Evolutionary conservation across 2,888 invertebrate genomes (phyloP).

Genomic region (Habroteleia sp.): DNA sequence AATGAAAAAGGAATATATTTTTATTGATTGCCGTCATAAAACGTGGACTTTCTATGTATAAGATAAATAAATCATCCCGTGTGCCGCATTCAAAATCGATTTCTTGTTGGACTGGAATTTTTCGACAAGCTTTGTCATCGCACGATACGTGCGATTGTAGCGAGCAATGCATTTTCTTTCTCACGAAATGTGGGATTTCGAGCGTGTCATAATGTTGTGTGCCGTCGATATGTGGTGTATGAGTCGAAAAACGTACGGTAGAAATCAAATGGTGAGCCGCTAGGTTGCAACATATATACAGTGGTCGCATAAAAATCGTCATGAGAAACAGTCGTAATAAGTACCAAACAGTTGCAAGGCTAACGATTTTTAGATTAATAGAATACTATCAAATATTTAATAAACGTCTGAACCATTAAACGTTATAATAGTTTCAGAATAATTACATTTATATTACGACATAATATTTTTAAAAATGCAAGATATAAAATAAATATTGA

Average conservation of each 20-base stretch:
- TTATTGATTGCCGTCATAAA: slow-evolving; percentile 26
- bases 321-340: slow-evolving; percentile 41
- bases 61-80: slow-evolving; percentile 49
- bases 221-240: slow-evolving; percentile 51
- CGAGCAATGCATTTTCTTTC: slow-evolving; percentile 62
- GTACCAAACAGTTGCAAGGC: too few relatives aligned
- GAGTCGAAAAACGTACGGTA: slow-evolving; percentile 33
- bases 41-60: slow-evolving; percentile 26
- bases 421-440: too few relatives aligned
- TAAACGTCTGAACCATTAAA: too few relatives aligned
- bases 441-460: too few relatives aligned
- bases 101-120: slow-evolving; percentile 36
- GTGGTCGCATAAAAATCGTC: slow-evolving; percentile 56
- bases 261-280: slow-evolving; percentile 41
- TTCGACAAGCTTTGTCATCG: slow-evolving; percentile 60
- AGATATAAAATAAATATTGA: too few relatives aligned
- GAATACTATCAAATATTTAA: too few relatives aligned
- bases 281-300: slow-evolving; percentile 34
- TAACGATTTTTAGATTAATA: too few relatives aligned
- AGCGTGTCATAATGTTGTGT: slow-evolving; percentile 67
- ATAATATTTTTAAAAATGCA: too few relatives aligned
- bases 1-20: slow-evolving; percentile 18
- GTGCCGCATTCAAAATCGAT: slow-evolving; percentile 35
- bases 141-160: slow-evolving; percentile 45
- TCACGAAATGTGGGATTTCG: slow-evolving; percentile 67